Conservation (phyloP, 2,113 vertebrate species). For the Gila orcuttii region DNA sequence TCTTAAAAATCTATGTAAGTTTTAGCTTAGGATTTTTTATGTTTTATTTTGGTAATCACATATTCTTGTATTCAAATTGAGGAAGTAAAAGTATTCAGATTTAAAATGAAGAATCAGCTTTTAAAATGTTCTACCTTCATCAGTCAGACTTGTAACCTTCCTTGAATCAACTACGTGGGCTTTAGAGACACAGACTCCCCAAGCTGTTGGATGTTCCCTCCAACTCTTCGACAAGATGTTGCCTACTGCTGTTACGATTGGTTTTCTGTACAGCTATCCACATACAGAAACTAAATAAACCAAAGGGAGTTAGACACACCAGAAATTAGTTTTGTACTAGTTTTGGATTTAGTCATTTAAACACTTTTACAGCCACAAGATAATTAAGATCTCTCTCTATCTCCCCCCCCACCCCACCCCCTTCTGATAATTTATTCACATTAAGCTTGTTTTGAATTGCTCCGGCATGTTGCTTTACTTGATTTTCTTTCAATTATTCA, state of each 20-base stretch:
- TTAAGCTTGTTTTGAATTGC: conserved; percentile 17
- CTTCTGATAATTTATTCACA: conserved; percentile 33
- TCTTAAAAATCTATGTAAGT: neutral
- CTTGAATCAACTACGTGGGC: neutral
- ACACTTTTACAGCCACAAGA: neutral
- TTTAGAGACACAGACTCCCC: neutral
- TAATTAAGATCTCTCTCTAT: conserved; percentile 1
- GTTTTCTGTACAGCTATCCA: neutral
- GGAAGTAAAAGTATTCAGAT: neutral
- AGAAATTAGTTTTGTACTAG: neutral
- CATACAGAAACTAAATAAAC: conserved; percentile 22
- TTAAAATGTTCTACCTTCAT: neutral
- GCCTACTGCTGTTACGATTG: neutral
- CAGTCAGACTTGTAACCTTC: conserved; percentile 1
- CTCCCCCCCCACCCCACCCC: neutral
- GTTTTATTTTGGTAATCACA: neutral
- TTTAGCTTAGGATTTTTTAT: neutral
- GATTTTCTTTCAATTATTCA: conserved; percentile 29
- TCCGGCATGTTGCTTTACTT: conserved; percentile 4
- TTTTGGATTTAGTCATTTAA: conserved; percentile 6
- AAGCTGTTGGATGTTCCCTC: neutral
- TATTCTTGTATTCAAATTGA: neutral
- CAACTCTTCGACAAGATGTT: neutral
- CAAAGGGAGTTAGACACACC: neutral
- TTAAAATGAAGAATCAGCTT: neutral